Percentiles rank a stretch among this genome's conserved stretches.
Conservation (phyloP, 2,113 vertebrate species). For the Nematolebias whitei region DNA sequence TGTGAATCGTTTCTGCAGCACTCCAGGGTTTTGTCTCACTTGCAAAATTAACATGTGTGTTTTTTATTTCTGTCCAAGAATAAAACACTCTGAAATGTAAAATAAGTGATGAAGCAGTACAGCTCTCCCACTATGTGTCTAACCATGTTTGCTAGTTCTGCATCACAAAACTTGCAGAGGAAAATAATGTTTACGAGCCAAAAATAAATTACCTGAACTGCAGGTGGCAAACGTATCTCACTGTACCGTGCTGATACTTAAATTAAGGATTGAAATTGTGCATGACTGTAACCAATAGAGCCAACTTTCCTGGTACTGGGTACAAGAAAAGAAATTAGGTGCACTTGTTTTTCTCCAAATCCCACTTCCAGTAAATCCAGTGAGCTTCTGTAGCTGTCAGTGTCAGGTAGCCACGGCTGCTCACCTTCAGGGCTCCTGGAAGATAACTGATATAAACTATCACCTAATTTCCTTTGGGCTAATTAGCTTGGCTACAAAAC, state of each 20-base stretch:
- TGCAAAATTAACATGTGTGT: constrained; percentile 43
- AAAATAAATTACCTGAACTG: constrained; percentile 15
- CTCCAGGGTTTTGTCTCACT: constrained; percentile 32
- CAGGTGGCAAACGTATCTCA: neutral
- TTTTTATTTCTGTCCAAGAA: constrained; percentile 29
- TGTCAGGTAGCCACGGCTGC: constrained; percentile 51
- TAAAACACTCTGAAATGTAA: constrained; percentile 28
- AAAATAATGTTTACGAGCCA: constrained; percentile 15
- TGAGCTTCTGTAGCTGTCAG: constrained; percentile 57
- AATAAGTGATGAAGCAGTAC: constrained; percentile 28
- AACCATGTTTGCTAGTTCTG: constrained; percentile 36
- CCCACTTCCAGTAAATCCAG: constrained; percentile 60
- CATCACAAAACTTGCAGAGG: constrained; percentile 20
- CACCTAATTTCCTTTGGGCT: constrained; percentile 80
- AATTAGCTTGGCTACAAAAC: constrained; percentile 80
- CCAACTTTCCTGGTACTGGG: constrained; percentile 25
- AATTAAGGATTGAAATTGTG: constrained; percentile 17
- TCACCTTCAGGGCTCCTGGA: constrained; percentile 69
- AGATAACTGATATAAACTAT: constrained; percentile 76
- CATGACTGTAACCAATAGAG: constrained; percentile 36
- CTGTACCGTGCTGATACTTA: neutral
- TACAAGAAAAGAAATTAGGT: neutral
- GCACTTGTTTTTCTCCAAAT: constrained; percentile 55
- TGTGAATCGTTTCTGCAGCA: constrained; percentile 36
- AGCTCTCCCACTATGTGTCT: constrained; percentile 31